Base-by-base conservation (phyloP, 2,113 vertebrate species). In the Amphiprion percula region DNA sequence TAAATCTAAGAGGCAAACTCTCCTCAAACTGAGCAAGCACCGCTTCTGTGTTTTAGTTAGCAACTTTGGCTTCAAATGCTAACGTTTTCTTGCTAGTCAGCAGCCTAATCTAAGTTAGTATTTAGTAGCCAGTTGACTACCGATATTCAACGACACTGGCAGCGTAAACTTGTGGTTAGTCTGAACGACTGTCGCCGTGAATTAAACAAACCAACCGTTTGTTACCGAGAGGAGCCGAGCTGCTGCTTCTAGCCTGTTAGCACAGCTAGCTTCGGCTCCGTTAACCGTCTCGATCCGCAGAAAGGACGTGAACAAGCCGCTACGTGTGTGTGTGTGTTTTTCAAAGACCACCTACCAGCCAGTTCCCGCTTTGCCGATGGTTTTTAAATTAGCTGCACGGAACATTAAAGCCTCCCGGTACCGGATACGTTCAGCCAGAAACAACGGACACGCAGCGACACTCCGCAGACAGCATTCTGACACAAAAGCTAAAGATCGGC, bases 361-460 rank as follows among this genome's bases (percentile, higher is more conserved):
- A 87, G 92, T 94, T 93, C 93, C 93, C 88, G 92, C 92, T 94
- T 94, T 95, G 90, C 93, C 92, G 90, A 94, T 93, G 88, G 90
- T 92, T 92, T 94, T 94, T 87, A 91, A 64, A 86, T 94, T 93
- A 68, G 93, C 91, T 81, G 94, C 93, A 79, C 93, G 94, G 94
- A 93, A 95, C 95, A 96, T 96, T 87, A 95, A 96, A 93, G 89
- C 92, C 87, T 39, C 87, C 78, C 85, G 85, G 87, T 88, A 53
- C 79, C 91, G 55, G 61, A 26, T 91, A 88, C 73, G 44, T 83
- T 93, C 69, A 94, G 71, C 89, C 89, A 88, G 91, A 94, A 93
- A 94, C 84, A 90, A 90, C 62, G 58, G 63, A 78, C 74, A 87
- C 54, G 88, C 83, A 83, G 17, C 68, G 47, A 87, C 16, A 86